These are phyloP conservation scores for Sinocyclocheilus maitianheensis DNA, from an alignment of 2,113 vertebrate species.

Conservation along the genomic window DNA sequence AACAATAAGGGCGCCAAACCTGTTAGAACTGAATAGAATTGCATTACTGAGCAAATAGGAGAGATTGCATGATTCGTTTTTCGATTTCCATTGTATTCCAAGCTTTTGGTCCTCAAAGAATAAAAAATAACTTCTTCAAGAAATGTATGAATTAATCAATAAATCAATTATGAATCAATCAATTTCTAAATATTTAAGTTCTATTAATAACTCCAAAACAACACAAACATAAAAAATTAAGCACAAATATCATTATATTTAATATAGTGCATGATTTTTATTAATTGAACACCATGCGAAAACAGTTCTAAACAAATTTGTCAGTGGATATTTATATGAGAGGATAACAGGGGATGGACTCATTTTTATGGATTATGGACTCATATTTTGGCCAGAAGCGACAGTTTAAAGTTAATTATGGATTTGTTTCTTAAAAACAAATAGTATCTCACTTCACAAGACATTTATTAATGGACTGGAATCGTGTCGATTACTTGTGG, in stretches of 20 bases:
- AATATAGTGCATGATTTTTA: background rate
- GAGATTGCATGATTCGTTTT: background rate
- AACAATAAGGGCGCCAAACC: constrained; percentile 30
- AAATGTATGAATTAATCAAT: background rate
- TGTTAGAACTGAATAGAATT: constrained; percentile 24
- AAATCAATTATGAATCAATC: background rate
- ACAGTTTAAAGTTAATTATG: no score
- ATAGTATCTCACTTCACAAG: no score
- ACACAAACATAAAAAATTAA: background rate
- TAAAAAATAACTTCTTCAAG: background rate
- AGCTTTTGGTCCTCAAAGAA: background rate
- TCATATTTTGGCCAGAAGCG: no score
- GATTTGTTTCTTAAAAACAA: no score
- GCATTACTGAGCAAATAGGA: constrained; percentile 26
- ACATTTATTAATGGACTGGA: no score
- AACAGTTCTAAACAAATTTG: no score
- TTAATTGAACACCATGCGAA: background rate
- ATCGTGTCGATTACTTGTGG: no score
- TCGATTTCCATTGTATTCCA: background rate
- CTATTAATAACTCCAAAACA: background rate
- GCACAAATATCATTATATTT: no score
- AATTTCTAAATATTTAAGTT: background rate
- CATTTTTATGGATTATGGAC: no score
- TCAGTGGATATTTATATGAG: no score
- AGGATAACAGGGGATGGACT: no score